Base-by-base conservation (phyloP, 2,888 invertebrate genomes). In the Catocala sponsa region DNA sequence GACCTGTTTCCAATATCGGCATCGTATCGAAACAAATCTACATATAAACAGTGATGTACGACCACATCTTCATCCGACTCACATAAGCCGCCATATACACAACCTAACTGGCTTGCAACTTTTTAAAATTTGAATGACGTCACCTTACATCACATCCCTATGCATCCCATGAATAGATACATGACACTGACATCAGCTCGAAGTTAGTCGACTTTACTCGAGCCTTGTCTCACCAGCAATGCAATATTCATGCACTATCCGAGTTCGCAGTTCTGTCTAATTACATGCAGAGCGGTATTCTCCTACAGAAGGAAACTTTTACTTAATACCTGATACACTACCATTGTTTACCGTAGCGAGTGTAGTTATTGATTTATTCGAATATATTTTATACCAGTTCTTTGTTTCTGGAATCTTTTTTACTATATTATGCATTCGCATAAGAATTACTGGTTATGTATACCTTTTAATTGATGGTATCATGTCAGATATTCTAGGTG, bases 191-290 rank as follows among this genome's bases (percentile, higher is more conserved):
- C 75, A 76, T 74, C 69, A 63, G 77, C 62, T 57, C 59, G 35
- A 67, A 77, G 65, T 76, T 76, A 51, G 66, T 65, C 56, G 48
- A 63, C 58, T 63, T 54, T n/a, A 49, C 61, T 55, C 46, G 65
- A 64, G 65, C 68, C 58, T 47, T 47, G 54, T 48, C 63, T 44
- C 11, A 72, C 69, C 73, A 72, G 77, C 79, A 78, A 83, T 87
- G 74, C 86, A 89, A 90, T 89, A 90, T 89, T 89, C 89, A 89
- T 89, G 82, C 74, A 75, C 76, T 78, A 79, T 78, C 80, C 75
- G 78, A 84, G 81, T 87, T 82, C 63, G 65, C 60, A 53, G 64
- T 77, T 63, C 64, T 68, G 74, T 78, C 80, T 84, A 83, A 83
- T 84, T 81, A 79, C 69, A 72, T 57, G 57, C 73, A 72, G 65